These are phyloP conservation scores for Drosophila parvula DNA, from an alignment of 1,140 invertebrate genomes.

Conservation along the genomic window DNA sequence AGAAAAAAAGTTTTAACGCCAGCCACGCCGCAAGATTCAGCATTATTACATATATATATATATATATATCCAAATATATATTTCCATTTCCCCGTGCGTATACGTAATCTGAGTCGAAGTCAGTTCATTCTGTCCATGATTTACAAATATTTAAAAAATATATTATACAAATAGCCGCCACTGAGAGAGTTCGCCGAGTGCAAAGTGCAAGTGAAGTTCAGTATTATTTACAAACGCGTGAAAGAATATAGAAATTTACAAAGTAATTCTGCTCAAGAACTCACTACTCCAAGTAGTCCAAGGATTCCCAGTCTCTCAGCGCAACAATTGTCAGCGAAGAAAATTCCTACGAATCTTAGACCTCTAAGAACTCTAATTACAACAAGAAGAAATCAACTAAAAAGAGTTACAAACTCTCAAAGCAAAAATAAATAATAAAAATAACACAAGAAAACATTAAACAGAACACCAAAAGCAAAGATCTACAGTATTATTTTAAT, in stretches of 20 bases:
- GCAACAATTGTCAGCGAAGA: conserved; percentile 46
- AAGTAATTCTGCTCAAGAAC: conserved; percentile 44
- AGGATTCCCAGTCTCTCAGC: conserved; percentile 40
- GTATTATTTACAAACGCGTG: conserved; percentile 50
- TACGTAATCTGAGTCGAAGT: conserved; percentile 52
- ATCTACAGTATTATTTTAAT: conserved; percentile 57
- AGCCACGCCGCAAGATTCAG: conserved; percentile 31
- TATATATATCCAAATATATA: conserved; percentile 17
- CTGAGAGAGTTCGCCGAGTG: conserved; percentile 43
- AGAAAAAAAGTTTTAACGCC: conserved; percentile 23
- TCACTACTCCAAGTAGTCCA: conserved; percentile 49
- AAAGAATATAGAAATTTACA: conserved; percentile 21
- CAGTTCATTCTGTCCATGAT: conserved; percentile 57
- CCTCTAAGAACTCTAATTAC: conserved; percentile 23
- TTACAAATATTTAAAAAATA: conserved; percentile 39
- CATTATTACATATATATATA: conserved; percentile 13
- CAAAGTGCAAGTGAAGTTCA: conserved; percentile 52
- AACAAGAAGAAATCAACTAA: conserved; percentile 1
- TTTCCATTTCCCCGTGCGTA: conserved; percentile 47
- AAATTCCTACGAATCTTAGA: conserved; percentile 43
- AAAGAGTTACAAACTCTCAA: conserved; percentile 55
- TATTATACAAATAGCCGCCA: conserved; percentile 42
- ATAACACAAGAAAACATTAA: conserved; percentile 19
- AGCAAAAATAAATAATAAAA: conserved; percentile 3
- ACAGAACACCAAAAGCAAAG: conserved; percentile 44